Conservation (phyloP, 2,888 invertebrate genomes). For the Nomada hirtipes region DNA sequence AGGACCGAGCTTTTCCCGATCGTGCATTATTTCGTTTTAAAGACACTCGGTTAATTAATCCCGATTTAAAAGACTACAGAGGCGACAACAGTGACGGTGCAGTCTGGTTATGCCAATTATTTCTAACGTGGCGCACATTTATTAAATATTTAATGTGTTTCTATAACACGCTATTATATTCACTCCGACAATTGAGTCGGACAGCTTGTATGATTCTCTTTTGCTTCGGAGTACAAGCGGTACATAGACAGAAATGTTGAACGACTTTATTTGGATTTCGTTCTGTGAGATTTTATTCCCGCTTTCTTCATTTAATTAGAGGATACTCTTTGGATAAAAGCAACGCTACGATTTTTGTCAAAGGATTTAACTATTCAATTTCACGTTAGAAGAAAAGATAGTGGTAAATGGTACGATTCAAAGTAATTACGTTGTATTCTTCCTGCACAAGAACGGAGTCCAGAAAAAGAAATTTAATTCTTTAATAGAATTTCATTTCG, state of each 20-base stretch:
- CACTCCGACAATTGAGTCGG: neutral
- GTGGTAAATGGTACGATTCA: neutral
- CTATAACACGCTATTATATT: neutral
- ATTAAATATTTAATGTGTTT: neutral
- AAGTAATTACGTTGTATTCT: neutral
- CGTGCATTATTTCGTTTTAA: neutral
- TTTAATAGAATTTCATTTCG: neutral
- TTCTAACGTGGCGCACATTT: too few relatives aligned
- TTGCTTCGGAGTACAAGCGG: neutral
- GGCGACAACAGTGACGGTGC: neutral
- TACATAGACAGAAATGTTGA: neutral
- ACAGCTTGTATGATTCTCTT: neutral
- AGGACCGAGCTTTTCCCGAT: too few relatives aligned
- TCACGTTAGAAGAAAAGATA: neutral
- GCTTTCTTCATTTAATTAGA: too few relatives aligned
- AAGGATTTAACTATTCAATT: neutral
- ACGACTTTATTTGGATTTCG: neutral
- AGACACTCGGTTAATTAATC: constrained; percentile 20
- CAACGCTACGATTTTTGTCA: too few relatives aligned
- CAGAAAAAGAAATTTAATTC: too few relatives aligned
- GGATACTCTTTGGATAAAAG: too few relatives aligned
- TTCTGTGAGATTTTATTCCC: neutral
- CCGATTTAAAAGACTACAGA: neutral
- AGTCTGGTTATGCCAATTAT: neutral
- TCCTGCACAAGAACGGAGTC: too few relatives aligned